Conservation (phyloP, 1,140 invertebrate genomes). For the Drosophila sp. region DNA sequence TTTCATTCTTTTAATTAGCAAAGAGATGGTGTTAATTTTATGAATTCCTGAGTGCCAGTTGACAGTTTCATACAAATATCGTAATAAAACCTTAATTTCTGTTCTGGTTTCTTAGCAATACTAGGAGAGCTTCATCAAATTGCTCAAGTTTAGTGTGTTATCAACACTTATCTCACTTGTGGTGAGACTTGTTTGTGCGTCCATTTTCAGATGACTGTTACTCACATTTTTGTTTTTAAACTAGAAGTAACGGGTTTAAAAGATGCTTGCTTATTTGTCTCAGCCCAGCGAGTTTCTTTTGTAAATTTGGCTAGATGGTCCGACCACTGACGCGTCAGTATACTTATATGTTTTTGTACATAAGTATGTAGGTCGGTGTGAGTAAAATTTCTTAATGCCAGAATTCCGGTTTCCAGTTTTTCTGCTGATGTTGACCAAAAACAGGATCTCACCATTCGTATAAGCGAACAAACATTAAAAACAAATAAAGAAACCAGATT, state of each 20-base stretch:
- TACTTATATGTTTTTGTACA: neutral
- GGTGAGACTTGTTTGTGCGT: no score
- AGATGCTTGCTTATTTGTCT: neutral
- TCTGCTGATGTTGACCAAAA: conserved; percentile 9
- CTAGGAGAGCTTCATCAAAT: no score
- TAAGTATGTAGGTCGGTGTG: conserved; percentile 6
- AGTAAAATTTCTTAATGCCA: conserved; percentile 12
- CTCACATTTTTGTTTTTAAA: neutral
- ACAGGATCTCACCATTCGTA: conserved; percentile 17
- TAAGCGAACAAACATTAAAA: neutral
- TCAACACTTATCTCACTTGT: no score
- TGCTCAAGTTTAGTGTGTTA: no score
- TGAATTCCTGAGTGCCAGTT: neutral
- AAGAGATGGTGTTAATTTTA: neutral
- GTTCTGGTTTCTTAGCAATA: no score
- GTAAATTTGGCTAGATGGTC: conserved; percentile 9
- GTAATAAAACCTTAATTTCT: no score
- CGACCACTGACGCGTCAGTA: neutral
- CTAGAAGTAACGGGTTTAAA: conserved; percentile 8
- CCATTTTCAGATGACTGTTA: neutral
- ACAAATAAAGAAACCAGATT: conserved; percentile 3
- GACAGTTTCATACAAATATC: no score
- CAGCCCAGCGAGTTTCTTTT: conserved; percentile 5
- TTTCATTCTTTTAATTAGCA: neutral
- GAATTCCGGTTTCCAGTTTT: conserved; percentile 23